Evolutionary conservation across 92 coral and sea anemone genomes (phyloP).

Genomic region (Virgularia gustaviana): DNA sequence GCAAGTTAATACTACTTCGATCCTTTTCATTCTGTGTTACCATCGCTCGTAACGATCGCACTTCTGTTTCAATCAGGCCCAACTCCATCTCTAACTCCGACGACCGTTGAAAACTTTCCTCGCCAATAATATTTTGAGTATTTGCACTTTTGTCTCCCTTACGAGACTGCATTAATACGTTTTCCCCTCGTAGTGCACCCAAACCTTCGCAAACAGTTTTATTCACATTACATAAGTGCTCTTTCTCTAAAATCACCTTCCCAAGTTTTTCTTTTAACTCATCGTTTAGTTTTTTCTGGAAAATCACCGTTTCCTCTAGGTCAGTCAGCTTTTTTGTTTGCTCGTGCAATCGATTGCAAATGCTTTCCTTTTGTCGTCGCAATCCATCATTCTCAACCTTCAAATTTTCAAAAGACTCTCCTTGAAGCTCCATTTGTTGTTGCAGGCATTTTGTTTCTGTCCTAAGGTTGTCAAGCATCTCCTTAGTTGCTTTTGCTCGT

Average conservation of each 20-base stretch:
- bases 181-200: no score
- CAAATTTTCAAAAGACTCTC: neutral
- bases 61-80: neutral
- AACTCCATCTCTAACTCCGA: constrained; percentile 1
- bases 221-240: neutral
- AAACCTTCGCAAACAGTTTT: constrained; percentile 1
- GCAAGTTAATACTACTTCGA: neutral
- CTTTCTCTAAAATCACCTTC: constrained; percentile 16
- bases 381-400: neutral
- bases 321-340: neutral
- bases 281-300: constrained; percentile 8
- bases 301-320: neutral
- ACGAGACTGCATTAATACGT: no score
- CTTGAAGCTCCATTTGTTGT: neutral
- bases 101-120: no score
- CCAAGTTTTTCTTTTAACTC: neutral
- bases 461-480: neutral
- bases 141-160: no score
- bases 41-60: neutral
- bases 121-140: no score
- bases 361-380: neutral
- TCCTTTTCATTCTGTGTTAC: neutral
- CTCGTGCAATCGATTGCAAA: neutral
- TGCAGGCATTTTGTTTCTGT: neutral
- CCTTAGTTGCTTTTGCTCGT: constrained; percentile 4